These are phyloP conservation scores for Temnothorax longispinosus DNA, from an alignment of 1,140 invertebrate species.

Conservation along the genomic window DNA sequence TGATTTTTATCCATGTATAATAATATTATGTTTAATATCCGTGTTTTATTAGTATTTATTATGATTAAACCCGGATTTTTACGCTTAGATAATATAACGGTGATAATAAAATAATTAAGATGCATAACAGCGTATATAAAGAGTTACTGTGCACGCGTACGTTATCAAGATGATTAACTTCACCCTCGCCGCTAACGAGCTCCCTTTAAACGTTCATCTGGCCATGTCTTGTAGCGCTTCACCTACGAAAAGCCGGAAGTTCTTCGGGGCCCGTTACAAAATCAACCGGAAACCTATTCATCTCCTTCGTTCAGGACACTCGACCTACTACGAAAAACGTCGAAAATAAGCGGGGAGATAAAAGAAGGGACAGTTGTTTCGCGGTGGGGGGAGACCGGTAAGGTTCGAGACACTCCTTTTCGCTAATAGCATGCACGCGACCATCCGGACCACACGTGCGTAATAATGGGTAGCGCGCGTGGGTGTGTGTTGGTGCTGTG, in stretches of 20 bases:
- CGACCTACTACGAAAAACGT: slow-evolving; percentile 23
- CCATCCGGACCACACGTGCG: slow-evolving; percentile 84
- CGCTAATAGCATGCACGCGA: slow-evolving; percentile 85
- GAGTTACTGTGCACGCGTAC: neutral
- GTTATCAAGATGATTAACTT: slow-evolving; percentile 15
- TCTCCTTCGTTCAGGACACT: slow-evolving; percentile 16
- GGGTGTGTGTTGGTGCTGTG: slow-evolving; percentile 62
- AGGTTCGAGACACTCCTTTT: slow-evolving; percentile 77
- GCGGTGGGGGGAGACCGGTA: slow-evolving; percentile 39
- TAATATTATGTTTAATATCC: slow-evolving; percentile 11
- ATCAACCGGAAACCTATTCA: slow-evolving; percentile 70
- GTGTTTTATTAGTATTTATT: slow-evolving; percentile 8
- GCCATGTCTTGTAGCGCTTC: neutral
- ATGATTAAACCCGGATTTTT: neutral
- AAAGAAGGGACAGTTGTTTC: slow-evolving; percentile 65
- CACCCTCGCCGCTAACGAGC: slow-evolving; percentile 5
- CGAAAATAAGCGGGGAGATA: slow-evolving; percentile 29
- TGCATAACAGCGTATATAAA: neutral
- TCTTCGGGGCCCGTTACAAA: neutral
- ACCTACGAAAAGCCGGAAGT: slow-evolving; percentile 24
- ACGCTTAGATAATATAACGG: neutral
- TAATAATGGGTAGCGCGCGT: slow-evolving; percentile 81
- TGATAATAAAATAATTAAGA: slow-evolving; percentile 27
- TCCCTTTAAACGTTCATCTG: slow-evolving; percentile 23
- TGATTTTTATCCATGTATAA: neutral